Evolutionary conservation across 1,140 invertebrate species (phyloP).

Genomic region (Drosophila ogumai): DNA sequence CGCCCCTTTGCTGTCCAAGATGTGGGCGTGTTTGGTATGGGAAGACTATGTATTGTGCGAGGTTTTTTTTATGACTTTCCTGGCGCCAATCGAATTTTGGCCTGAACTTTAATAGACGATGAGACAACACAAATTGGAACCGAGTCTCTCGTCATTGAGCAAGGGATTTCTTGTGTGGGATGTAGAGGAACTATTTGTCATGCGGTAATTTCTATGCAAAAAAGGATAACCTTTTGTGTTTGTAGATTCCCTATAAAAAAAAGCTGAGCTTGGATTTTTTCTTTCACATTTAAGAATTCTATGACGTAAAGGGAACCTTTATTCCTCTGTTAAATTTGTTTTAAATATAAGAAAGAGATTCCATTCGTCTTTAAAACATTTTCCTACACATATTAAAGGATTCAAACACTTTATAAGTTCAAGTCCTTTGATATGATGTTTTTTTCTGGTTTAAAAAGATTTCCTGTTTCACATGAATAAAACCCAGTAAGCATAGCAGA

Average conservation of each 20-base stretch:
- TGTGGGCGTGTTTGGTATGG: constrained; percentile 13
- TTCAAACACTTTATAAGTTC: too few species aligned
- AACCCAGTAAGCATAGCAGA: constrained; percentile 12
- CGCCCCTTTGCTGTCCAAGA: constrained; percentile 35
- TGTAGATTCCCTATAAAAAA: not conserved
- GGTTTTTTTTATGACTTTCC: constrained; percentile 67
- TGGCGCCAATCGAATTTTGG: constrained; percentile 70
- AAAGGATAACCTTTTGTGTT: constrained; percentile 1
- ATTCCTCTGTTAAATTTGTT: constrained; percentile 1
- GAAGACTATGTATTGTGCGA: constrained; percentile 18
- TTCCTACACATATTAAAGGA: not conserved
- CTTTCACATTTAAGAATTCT: not conserved
- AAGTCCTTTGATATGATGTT: too few species aligned
- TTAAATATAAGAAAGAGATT: not conserved
- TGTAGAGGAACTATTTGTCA: constrained; percentile 27
- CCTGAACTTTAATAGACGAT: constrained; percentile 56
- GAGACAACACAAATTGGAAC: constrained; percentile 45
- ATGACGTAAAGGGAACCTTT: not conserved
- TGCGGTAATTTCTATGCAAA: constrained; percentile 23
- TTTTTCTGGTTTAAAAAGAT: not conserved
- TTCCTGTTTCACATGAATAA: not conserved
- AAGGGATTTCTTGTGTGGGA: constrained; percentile 7
- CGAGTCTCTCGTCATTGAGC: constrained; percentile 12
- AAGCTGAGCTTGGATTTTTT: constrained; percentile 14
- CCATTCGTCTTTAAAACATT: not conserved